phyloP scores from a whole-genome alignment of 2,797 vertebrate genomes.

The Linurgus olivaceus region DNA sequence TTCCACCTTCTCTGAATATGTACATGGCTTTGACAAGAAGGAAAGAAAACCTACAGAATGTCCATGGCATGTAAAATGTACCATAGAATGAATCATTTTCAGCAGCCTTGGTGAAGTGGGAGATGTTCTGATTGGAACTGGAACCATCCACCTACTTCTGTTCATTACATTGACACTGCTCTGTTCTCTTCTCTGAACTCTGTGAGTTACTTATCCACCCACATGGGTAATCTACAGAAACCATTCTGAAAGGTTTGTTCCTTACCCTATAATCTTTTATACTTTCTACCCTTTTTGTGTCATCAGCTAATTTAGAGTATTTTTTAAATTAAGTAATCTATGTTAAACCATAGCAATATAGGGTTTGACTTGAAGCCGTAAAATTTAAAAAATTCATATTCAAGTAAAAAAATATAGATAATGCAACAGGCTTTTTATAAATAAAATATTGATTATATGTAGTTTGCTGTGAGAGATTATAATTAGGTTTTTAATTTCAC shows the following conservation, averaged over 20 bases:
- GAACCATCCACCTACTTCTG: conserved; percentile 32
- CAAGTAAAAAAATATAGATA: not conserved
- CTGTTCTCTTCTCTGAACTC: conserved; percentile 1
- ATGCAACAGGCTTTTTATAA: not conserved
- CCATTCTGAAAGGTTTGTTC: not conserved
- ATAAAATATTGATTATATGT: not conserved
- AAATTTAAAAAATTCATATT: not conserved
- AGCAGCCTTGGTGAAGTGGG: not conserved
- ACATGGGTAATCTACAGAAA: conserved; percentile 17
- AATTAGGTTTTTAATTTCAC: not conserved
- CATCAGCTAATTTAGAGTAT: not conserved
- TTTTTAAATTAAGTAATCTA: not conserved
- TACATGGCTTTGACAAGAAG: not conserved
- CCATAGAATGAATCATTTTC: conserved; percentile 30
- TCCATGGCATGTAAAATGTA: not conserved
- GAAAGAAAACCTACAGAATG: not conserved
- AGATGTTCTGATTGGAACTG: not conserved
- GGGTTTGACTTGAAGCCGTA: not conserved
- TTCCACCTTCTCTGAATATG: not conserved
- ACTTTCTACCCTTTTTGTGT: not conserved
- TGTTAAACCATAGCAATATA: not conserved
- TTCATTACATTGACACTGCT: not conserved
- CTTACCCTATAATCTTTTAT: not conserved
- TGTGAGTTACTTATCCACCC: conserved; percentile 7
- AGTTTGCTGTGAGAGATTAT: not conserved